These are phyloP conservation scores for Leucophenga maculata DNA, from an alignment of 2,888 invertebrate genomes.

Conservation along the genomic window DNA sequence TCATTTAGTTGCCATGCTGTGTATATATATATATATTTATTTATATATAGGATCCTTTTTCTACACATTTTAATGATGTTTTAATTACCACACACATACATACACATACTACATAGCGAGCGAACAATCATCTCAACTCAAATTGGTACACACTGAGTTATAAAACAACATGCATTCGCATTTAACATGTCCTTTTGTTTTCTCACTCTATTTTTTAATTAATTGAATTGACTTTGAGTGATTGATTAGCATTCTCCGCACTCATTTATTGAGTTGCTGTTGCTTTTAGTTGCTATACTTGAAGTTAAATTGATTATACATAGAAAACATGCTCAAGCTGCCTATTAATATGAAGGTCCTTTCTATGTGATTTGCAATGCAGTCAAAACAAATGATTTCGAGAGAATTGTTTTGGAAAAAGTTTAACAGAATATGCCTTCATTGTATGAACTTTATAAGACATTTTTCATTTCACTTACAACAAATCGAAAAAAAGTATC, in stretches of 20 bases:
- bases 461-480: too few relatives aligned
- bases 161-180: background rate
- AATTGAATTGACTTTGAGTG: slow-evolving; percentile 20
- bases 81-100: slow-evolving; percentile 55
- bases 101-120: slow-evolving; percentile 22
- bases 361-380: too few relatives aligned
- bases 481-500: too few relatives aligned
- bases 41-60: slow-evolving; percentile 9
- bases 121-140: background rate
- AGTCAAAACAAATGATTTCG: too few relatives aligned
- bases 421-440: too few relatives aligned
- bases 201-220: slow-evolving; percentile 10
- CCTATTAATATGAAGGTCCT: too few relatives aligned
- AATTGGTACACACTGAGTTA: slow-evolving; percentile 12
- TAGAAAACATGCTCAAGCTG: background rate
- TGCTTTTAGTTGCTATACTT: background rate
- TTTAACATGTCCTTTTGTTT: background rate
- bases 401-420: too few relatives aligned
- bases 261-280: background rate
- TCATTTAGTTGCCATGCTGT: background rate
- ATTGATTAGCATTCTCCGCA: slow-evolving; percentile 7
- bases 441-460: too few relatives aligned
- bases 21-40: background rate
- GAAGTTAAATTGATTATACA: background rate
- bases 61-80: slow-evolving; percentile 48